These are phyloP conservation scores for Drosophila simulans DNA, from an alignment of 1,140 invertebrate species.

Conservation along the genomic window DNA sequence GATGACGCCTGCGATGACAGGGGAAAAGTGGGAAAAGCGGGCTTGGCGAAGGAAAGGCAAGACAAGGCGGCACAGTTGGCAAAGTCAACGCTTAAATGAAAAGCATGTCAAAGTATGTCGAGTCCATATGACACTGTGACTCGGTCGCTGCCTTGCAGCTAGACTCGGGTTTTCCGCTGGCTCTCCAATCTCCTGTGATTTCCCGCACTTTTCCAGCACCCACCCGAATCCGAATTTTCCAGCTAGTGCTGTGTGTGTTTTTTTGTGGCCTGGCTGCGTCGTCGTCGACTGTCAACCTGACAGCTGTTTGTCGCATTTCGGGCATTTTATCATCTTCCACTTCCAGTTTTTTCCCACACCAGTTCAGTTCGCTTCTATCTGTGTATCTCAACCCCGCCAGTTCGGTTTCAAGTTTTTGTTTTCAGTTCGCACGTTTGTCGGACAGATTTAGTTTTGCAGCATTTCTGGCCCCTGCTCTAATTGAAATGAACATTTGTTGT, in stretches of 20 bases:
- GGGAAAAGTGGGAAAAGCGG: not conserved
- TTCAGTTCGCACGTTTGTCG: constrained; percentile 45
- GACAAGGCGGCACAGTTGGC: constrained; percentile 51
- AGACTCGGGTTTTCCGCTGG: constrained; percentile 22
- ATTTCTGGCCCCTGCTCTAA: constrained; percentile 54
- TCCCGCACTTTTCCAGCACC: constrained; percentile 1
- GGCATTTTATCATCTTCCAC: constrained; percentile 70
- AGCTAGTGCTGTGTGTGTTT: constrained; percentile 12
- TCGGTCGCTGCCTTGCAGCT: constrained; percentile 21
- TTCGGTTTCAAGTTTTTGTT: not conserved
- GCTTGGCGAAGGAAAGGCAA: not conserved
- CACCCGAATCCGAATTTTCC: constrained; percentile 4
- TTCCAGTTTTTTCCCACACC: constrained; percentile 25
- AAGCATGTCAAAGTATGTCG: constrained; percentile 69
- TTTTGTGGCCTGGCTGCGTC: constrained; percentile 51
- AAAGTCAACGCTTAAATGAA: constrained; percentile 67
- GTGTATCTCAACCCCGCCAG: not conserved
- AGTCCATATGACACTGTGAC: constrained; percentile 68
- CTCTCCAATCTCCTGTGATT: constrained; percentile 33
- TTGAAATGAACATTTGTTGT: constrained; percentile 76
- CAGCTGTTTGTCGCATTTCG: constrained; percentile 79
- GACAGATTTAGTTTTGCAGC: constrained; percentile 57
- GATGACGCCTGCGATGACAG: constrained; percentile 20
- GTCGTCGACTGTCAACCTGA: constrained; percentile 67
- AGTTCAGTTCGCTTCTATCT: not conserved